A percentile compares a stretch with the other conserved stretches of the same genome.
Conservation (phyloP, 2,113 vertebrate species). For the Fukomys damarensis region DNA sequence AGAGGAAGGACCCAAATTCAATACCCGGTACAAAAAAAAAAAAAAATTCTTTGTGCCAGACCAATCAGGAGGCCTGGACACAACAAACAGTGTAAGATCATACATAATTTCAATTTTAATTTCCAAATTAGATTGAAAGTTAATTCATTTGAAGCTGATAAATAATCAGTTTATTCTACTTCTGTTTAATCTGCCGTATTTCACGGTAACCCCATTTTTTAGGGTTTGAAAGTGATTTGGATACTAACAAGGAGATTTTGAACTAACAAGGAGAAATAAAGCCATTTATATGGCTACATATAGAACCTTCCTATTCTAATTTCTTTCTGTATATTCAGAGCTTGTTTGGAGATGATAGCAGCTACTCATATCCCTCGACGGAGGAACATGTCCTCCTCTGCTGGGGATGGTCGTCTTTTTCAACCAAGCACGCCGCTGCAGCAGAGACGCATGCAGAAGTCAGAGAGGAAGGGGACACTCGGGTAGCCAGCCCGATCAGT, state of each 20-base stretch:
- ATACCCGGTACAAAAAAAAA: no score
- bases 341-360: no score
- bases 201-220: not conserved
- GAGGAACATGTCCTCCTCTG: no score
- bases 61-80: not conserved
- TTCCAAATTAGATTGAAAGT: not conserved
- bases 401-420: no score
- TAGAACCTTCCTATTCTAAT: not conserved
- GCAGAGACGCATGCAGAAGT: no score
- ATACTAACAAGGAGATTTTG: not conserved
- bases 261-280: not conserved
- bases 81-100: not conserved
- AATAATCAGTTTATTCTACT: not conserved
- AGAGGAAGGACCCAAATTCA: no score
- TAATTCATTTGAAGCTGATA: conserved; percentile 12
- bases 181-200: not conserved
- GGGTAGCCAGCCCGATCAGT: no score
- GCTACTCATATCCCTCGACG: no score
- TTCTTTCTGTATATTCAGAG: not conserved
- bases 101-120: not conserved
- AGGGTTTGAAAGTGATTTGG: not conserved
- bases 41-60: not conserved
- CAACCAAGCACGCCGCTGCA: no score
- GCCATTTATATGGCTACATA: not conserved
- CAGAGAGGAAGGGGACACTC: no score